Evolutionary conservation across 2,888 invertebrate species (phyloP), one percentile per base, ranked within the genome.

Genomic region (Dendrolimus pini): DNA sequence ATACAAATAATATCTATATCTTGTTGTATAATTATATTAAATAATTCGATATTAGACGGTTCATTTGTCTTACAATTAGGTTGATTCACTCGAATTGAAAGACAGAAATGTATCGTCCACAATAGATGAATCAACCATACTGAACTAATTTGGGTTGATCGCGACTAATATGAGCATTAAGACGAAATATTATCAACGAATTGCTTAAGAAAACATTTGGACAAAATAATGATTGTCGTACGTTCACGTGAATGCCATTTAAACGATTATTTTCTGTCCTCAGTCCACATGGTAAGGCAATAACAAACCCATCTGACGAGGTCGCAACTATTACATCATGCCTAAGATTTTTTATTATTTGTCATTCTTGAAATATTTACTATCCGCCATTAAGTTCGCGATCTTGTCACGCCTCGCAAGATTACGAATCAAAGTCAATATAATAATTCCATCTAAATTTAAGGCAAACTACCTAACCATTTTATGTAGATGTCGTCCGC

Each of bases 211-310:
- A 30, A 30, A 30, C 3, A 30, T 30, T 30, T 6, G 0, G 6
- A 30, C 30, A 30, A 30, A 30, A 6, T 30, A 6, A 30, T 18
- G 18, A 18, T 18, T 18, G 1, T 47, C 7, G 12, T 47, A 47
- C 8, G 12, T 8, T 2, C 2, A 13, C 42, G 13, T 42, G 55
- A 47, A 42, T 55, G 12, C 12, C 54, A 54, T 30, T 54, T 41
- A 54, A 30, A 12, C 54, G 12, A 30, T 14, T 7, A 41, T 53
- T 53, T 7, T 10, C 18, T 52, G 30, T 41, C 41, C 41, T 55
- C 54, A 10, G 54, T 58, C 62, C 59, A 62, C 64, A 61, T 64
- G 62, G 60, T 59, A 47, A 55, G 52, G 59, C 55, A 59, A 58
- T 56, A 54, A 55, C 58, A 63, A 60, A 52, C 55, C 52, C 47